Conservation (phyloP, 2,888 invertebrate genomes). For the Xylocampa areola region DNA sequence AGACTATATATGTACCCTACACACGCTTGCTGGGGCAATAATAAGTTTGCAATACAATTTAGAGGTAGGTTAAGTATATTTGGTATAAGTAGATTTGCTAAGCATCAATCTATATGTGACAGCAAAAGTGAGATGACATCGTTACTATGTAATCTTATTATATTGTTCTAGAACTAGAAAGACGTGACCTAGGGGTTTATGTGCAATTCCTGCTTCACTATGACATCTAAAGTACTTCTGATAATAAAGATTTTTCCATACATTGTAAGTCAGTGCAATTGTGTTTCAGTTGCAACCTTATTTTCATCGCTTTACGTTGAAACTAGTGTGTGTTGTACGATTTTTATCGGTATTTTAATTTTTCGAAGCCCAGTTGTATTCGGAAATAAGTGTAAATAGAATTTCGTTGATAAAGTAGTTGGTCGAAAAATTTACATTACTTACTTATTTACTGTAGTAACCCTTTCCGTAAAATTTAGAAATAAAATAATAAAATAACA, state of each 20-base stretch:
- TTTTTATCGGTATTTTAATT: slow-evolving; percentile 13
- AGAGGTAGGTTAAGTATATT: too few relatives aligned
- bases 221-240: slow-evolving; percentile 21
- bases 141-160: too few relatives aligned
- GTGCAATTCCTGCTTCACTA: slow-evolving; percentile 25
- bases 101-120: too few relatives aligned
- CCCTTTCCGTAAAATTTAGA: too few relatives aligned
- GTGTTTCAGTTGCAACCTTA: slow-evolving; percentile 40
- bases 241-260: slow-evolving; percentile 54
- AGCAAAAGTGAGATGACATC: slow-evolving; percentile 20
- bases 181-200: slow-evolving; percentile 18
- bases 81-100: too few relatives aligned
- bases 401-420: too few relatives aligned
- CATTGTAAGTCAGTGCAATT: slow-evolving; percentile 34
- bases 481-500: too few relatives aligned
- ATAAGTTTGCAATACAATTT: too few relatives aligned
- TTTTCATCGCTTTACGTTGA: slow-evolving; percentile 41
- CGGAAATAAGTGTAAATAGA: slow-evolving; percentile 18
- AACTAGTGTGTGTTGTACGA: slow-evolving; percentile 13
- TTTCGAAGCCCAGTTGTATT: background rate
- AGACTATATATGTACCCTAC: too few relatives aligned
- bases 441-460: slow-evolving; percentile 12
- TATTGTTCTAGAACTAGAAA: too few relatives aligned
- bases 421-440: too few relatives aligned
- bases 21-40: too few relatives aligned